Conservation (phyloP, 2,888 invertebrate species). For the Melolontha melolontha region DNA sequence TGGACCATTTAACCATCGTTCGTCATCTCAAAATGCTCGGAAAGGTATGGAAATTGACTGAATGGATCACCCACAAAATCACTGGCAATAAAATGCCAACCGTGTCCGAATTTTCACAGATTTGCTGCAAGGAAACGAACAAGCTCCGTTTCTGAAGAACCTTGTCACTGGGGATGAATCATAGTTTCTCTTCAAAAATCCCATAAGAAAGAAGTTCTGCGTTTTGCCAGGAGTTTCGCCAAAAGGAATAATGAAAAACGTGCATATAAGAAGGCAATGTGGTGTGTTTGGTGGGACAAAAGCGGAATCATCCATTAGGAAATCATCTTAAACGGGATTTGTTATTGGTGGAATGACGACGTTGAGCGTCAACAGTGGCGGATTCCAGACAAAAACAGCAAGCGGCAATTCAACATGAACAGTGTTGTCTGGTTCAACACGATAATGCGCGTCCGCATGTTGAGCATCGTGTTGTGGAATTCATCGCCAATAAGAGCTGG, state of each 20-base stretch:
- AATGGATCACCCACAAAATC: constrained; percentile 28
- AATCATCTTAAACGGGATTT: no score
- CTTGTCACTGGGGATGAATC: constrained; percentile 28
- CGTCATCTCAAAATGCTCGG: constrained; percentile 39
- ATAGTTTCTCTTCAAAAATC: constrained; percentile 26
- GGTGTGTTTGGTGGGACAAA: constrained; percentile 35
- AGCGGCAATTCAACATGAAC: no score
- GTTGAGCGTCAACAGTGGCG: no score
- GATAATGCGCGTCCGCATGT: no score
- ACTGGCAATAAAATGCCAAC: neutral
- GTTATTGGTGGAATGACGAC: no score
- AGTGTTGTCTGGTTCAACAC: no score
- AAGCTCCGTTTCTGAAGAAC: constrained; percentile 24
- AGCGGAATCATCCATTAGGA: constrained; percentile 31
- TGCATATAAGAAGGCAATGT: constrained; percentile 13
- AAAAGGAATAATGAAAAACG: constrained; percentile 14
- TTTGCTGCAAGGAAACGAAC: constrained; percentile 18
- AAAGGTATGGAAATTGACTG: no score
- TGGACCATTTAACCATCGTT: constrained; percentile 33
- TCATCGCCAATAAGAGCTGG: no score
- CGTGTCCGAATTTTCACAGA: neutral
- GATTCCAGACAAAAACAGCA: no score
- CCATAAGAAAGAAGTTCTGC: constrained; percentile 32
- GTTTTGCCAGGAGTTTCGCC: constrained; percentile 14
- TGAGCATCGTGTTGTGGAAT: no score